Evolutionary conservation across 2,113 vertebrate species (phyloP).

Genomic region (Perognathus longimembris): DNA sequence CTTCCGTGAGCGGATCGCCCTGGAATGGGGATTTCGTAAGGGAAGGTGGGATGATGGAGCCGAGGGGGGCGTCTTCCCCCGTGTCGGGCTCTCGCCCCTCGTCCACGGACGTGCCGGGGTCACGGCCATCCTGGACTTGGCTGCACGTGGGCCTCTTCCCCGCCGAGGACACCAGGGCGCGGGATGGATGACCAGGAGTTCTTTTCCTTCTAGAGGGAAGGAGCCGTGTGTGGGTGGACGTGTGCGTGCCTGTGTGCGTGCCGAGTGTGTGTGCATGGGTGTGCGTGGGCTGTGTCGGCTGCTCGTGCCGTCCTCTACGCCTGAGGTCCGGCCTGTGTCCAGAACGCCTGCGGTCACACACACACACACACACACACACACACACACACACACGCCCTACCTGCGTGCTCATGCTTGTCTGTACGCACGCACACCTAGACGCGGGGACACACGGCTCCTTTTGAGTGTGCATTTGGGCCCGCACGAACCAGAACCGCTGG

Average conservation of each 20-base stretch:
- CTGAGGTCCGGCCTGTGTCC: conserved; percentile 68
- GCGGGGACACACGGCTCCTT: neutral
- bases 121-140: conserved; percentile 27
- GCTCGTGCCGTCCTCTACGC: conserved; percentile 69
- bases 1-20: too few relatives aligned
- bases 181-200: conserved; percentile 52
- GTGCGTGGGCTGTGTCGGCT: conserved; percentile 52
- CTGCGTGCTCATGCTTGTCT: neutral
- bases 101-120: conserved; percentile 67
- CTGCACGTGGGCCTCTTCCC: conserved; percentile 54
- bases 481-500: neutral
- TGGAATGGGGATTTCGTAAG: conserved; percentile 72
- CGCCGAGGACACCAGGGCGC: conserved; percentile 65
- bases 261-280: neutral
- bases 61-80: conserved; percentile 41
- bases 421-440: neutral
- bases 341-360: neutral
- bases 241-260: too few relatives aligned
- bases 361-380: neutral
- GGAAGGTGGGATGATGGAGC: conserved; percentile 54
- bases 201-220: conserved; percentile 65
- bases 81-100: conserved; percentile 30
- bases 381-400: neutral
- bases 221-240: neutral
- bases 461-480: neutral